A percentile compares a stretch with the other conserved stretches of the same genome.
Evolutionary conservation across 2,888 invertebrate genomes (phyloP).

Genomic region (Plusia festucae): DNA sequence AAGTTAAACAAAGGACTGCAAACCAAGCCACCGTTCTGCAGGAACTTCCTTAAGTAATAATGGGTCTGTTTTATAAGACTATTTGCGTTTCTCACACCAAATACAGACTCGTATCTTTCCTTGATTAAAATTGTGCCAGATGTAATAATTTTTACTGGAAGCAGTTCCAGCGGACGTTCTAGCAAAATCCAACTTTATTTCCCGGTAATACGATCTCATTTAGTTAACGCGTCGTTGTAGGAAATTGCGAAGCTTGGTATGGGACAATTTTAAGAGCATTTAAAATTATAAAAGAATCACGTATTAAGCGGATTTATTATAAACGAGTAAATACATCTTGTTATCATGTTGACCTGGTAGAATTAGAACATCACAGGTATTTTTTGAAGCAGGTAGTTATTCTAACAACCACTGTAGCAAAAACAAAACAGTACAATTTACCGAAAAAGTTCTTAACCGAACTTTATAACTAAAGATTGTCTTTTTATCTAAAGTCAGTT

Average conservation of each 20-base stretch:
- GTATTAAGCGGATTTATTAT: slow-evolving; percentile 32
- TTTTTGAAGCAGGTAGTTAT: no score
- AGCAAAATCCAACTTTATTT: slow-evolving; percentile 28
- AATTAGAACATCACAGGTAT: neutral
- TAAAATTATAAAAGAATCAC: slow-evolving; percentile 22
- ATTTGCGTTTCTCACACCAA: slow-evolving; percentile 34
- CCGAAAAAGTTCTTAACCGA: no score
- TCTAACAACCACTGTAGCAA: no score
- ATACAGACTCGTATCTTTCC: slow-evolving; percentile 25
- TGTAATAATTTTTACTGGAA: slow-evolving; percentile 50
- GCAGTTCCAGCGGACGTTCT: slow-evolving; percentile 18
- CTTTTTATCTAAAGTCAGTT: no score
- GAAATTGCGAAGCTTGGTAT: slow-evolving; percentile 32
- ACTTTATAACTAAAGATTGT: no score
- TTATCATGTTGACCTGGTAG: slow-evolving; percentile 21
- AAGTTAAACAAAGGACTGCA: neutral
- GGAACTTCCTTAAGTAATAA: slow-evolving; percentile 3
- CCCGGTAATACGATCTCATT: neutral
- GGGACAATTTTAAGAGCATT: slow-evolving; percentile 34
- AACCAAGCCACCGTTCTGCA: neutral
- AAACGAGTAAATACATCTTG: slow-evolving; percentile 6
- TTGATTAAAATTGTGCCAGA: slow-evolving; percentile 55
- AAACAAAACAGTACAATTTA: neutral
- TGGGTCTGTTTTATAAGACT: neutral
- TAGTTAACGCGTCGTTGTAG: slow-evolving; percentile 6